Conservation (phyloP, 2,797 vertebrate species). For the Myripristis murdjan region DNA sequence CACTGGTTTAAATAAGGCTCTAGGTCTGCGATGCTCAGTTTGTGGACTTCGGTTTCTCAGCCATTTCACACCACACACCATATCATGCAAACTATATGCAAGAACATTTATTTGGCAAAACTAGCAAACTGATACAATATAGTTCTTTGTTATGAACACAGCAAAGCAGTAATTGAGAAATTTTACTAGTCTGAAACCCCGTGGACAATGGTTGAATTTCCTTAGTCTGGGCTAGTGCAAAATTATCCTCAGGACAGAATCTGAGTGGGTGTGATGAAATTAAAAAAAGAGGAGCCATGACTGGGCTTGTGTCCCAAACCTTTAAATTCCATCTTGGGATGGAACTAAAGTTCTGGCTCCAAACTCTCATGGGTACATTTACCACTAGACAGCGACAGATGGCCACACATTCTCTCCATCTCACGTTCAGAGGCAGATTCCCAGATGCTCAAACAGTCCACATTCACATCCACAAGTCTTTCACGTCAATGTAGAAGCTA, state of each 20-base stretch:
- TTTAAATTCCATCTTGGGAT: neutral
- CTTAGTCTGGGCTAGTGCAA: neutral
- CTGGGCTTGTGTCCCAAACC: neutral
- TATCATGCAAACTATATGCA: slow-evolving; percentile 40
- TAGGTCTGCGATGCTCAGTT: neutral
- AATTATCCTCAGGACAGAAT: slow-evolving; percentile 1
- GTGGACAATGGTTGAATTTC: neutral
- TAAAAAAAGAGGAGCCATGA: too few species aligned
- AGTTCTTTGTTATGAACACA: slow-evolving; percentile 22
- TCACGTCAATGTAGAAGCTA: slow-evolving; percentile 2
- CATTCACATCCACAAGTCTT: slow-evolving; percentile 31
- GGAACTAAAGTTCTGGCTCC: slow-evolving; percentile 5
- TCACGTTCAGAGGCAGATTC: slow-evolving; percentile 39
- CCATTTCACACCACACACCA: slow-evolving; percentile 8
- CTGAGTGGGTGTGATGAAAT: neutral
- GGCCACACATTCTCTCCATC: slow-evolving; percentile 17
- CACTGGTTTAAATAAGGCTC: too few species aligned
- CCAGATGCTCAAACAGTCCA: slow-evolving; percentile 31
- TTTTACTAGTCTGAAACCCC: slow-evolving; percentile 10
- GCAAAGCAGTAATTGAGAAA: slow-evolving; percentile 23
- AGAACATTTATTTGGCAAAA: slow-evolving; percentile 81
- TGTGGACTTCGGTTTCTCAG: neutral
- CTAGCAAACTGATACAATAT: slow-evolving; percentile 57
- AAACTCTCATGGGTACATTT: slow-evolving; percentile 2
- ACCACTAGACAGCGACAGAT: slow-evolving; percentile 11